These are phyloP conservation scores for Herpetotheres cachinnans DNA, from an alignment of 2,113 vertebrate genomes.

Conservation along the genomic window DNA sequence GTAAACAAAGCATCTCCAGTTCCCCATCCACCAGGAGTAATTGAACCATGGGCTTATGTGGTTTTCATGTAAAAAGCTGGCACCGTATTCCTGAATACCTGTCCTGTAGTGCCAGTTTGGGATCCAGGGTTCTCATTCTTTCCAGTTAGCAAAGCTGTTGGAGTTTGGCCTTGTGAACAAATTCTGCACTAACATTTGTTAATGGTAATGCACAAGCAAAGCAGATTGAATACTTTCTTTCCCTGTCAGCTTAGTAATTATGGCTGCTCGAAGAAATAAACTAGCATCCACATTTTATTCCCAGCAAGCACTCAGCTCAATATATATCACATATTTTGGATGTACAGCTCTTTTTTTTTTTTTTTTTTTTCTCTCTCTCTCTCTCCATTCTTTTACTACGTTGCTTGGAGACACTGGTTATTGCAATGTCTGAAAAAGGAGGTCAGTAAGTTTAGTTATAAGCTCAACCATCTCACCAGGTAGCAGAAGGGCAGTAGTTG, in stretches of 20 bases:
- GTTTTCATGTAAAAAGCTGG: not conserved
- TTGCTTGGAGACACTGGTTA: not conserved
- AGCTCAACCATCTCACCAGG: not conserved
- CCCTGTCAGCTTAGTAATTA: not conserved
- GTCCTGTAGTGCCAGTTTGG: not conserved
- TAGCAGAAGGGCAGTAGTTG: not conserved
- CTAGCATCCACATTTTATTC: not conserved
- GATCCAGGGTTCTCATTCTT: not conserved
- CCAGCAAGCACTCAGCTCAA: not conserved
- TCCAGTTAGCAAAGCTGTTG: not conserved
- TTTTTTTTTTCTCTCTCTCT: too few relatives aligned
- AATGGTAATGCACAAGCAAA: not conserved
- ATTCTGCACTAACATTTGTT: not conserved
- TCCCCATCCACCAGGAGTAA: not conserved
- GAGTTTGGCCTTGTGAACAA: not conserved
- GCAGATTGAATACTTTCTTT: not conserved
- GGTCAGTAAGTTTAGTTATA: not conserved
- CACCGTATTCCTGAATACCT: not conserved
- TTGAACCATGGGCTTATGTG: fast-evolving
- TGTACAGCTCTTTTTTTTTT: not conserved
- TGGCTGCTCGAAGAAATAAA: not conserved
- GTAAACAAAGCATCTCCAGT: not conserved
- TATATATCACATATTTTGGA: not conserved
- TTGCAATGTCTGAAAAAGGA: not conserved
- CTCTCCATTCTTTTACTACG: fast-evolving